Conservation (phyloP, 2,797 vertebrate species). For the Rhadinocentrus ornatus region DNA sequence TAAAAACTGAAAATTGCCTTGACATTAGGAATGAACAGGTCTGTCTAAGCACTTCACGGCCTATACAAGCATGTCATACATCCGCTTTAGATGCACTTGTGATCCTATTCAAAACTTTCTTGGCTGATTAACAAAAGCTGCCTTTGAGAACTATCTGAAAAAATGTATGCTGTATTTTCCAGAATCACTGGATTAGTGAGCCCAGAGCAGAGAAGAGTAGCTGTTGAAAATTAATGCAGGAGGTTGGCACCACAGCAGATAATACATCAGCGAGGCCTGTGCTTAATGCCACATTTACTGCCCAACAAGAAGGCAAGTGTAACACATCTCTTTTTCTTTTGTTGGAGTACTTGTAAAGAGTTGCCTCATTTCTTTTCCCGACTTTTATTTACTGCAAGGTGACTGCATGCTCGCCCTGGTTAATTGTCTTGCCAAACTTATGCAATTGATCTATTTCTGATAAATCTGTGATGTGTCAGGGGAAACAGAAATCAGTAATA, state of each 20-base stretch:
- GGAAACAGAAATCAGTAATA: background rate
- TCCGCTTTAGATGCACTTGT: constrained; percentile 60
- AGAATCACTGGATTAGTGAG: constrained; percentile 54
- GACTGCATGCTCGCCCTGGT: background rate
- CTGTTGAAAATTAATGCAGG: constrained; percentile 36
- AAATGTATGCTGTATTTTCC: constrained; percentile 71
- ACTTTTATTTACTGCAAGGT: background rate
- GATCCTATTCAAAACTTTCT: constrained; percentile 62
- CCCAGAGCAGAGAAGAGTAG: constrained; percentile 42
- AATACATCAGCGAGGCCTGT: constrained; percentile 50
- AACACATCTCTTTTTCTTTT: constrained; percentile 34
- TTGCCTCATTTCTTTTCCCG: constrained; percentile 3
- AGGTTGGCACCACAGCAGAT: constrained; percentile 18
- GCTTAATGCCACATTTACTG: constrained; percentile 71
- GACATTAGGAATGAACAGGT: constrained; percentile 48
- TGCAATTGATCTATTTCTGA: background rate
- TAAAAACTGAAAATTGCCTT: constrained; percentile 17
- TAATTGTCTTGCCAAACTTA: background rate
- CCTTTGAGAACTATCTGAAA: constrained; percentile 64
- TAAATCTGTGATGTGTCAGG: background rate
- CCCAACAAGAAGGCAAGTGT: constrained; percentile 20
- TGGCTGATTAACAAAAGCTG: constrained; percentile 67
- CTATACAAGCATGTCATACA: constrained; percentile 65
- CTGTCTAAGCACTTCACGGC: constrained; percentile 42
- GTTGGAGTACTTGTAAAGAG: constrained; percentile 10